phyloP scores from a whole-genome alignment of 2,888 invertebrate species.

The Andrena bucephala region DNA sequence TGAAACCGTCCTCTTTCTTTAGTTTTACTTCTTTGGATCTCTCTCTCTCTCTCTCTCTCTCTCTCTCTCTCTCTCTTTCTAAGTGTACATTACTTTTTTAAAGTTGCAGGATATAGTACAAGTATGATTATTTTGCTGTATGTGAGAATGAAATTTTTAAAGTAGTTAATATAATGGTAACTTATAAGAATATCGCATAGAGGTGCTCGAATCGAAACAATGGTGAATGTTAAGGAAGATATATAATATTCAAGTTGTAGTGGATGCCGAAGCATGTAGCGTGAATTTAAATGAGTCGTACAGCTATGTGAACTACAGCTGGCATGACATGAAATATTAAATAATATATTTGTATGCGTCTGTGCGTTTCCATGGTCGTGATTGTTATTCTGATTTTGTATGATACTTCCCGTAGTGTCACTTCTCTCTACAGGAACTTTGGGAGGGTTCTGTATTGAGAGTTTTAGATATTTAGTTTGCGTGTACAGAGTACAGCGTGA shows the following conservation, averaged over 20 bases:
- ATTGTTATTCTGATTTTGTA: conserved; percentile 35
- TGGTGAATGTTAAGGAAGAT: background rate
- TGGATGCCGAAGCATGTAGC: background rate
- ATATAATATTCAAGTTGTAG: conserved; percentile 6
- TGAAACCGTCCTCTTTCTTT: no score
- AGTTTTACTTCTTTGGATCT: no score
- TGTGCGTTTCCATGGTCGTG: conserved; percentile 22
- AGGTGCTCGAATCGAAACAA: background rate
- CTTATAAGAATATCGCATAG: background rate
- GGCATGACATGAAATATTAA: conserved; percentile 46
- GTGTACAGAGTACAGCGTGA: no score
- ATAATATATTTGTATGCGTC: conserved; percentile 43
- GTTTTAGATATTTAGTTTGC: no score
- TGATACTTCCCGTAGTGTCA: background rate
- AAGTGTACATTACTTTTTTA: no score
- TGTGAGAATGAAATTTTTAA: background rate
- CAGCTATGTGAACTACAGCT: conserved; percentile 22
- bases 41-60: no score
- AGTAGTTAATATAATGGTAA: background rate
- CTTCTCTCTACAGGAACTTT: no score
- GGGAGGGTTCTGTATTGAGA: no score
- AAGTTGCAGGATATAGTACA: no score
- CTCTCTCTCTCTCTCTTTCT: no score
- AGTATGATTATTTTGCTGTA: no score
- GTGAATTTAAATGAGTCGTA: conserved; percentile 38